phyloP scores from a whole-genome alignment of 2,888 invertebrate genomes.

The Cerastis leucographa region DNA sequence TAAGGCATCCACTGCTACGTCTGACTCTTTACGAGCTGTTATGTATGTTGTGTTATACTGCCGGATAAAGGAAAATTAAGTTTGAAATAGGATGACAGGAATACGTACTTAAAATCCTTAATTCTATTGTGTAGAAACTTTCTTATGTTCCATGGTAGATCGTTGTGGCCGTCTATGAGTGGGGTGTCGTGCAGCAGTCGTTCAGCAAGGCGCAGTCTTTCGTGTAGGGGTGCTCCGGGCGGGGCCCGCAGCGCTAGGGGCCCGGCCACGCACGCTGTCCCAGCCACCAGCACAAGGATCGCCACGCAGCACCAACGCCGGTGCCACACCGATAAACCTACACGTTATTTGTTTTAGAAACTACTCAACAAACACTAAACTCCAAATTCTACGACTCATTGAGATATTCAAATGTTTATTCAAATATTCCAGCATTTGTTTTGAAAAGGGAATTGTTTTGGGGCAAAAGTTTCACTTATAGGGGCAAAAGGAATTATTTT shows the following conservation, averaged over 20 bases:
- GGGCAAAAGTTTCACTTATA: conserved; percentile 34
- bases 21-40: neutral
- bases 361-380: conserved; percentile 21
- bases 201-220: conserved; percentile 93
- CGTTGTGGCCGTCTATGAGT: conserved; percentile 96
- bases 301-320: conserved; percentile 95
- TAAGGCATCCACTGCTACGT: neutral
- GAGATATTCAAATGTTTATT: conserved; percentile 50
- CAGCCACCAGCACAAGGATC: conserved; percentile 94
- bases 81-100: neutral
- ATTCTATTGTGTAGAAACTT: conserved; percentile 97
- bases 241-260: conserved; percentile 94
- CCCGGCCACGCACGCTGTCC: conserved; percentile 95
- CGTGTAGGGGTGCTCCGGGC: conserved; percentile 94
- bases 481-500: conserved; percentile 25
- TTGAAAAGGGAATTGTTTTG: conserved; percentile 39
- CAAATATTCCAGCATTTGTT: conserved; percentile 45
- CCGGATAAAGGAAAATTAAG: neutral
- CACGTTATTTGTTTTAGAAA: conserved; percentile 25
- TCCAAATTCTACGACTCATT: conserved; percentile 42
- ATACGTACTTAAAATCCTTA: conserved; percentile 93
- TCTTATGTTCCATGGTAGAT: conserved; percentile 97
- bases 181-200: conserved; percentile 94
- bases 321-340: conserved; percentile 87
- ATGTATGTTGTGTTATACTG: conserved; percentile 10